Percentiles rank a stretch among this genome's conserved stretches.
Evolutionary conservation across 1,140 invertebrate species (phyloP).

Genomic region (Pteromalus puparum): DNA sequence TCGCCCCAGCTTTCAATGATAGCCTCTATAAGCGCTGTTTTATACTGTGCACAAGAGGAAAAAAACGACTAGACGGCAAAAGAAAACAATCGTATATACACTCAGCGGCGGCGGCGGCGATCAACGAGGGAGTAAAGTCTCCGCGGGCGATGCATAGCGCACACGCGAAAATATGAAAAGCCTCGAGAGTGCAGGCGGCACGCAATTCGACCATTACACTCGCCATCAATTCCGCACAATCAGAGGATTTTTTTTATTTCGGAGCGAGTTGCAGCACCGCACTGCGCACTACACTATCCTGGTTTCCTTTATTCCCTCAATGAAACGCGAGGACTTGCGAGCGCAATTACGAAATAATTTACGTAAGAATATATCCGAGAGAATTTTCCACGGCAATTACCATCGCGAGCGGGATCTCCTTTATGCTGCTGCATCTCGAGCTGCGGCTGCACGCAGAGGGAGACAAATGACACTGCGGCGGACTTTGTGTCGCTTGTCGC

Average conservation of each 20-base stretch:
- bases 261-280: background rate
- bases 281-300: background rate
- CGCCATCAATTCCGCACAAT: background rate
- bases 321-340: background rate
- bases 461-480: background rate
- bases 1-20: background rate
- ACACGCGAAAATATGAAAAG: slow-evolving; percentile 11
- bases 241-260: background rate
- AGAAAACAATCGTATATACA: background rate
- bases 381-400: slow-evolving; percentile 32
- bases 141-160: background rate
- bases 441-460: background rate
- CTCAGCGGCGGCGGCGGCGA: too few relatives aligned
- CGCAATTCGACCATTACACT: slow-evolving; percentile 17
- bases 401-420: background rate
- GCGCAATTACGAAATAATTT: slow-evolving; percentile 42
- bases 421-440: background rate
- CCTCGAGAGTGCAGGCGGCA: background rate
- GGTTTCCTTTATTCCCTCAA: slow-evolving; percentile 17
- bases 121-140: background rate
- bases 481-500: background rate
- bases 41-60: too few relatives aligned
- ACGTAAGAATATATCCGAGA: slow-evolving; percentile 23
- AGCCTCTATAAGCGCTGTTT: background rate
- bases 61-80: background rate